Evolutionary conservation across 1,140 invertebrate genomes (phyloP).

Genomic region (Drosophila serrata): DNA sequence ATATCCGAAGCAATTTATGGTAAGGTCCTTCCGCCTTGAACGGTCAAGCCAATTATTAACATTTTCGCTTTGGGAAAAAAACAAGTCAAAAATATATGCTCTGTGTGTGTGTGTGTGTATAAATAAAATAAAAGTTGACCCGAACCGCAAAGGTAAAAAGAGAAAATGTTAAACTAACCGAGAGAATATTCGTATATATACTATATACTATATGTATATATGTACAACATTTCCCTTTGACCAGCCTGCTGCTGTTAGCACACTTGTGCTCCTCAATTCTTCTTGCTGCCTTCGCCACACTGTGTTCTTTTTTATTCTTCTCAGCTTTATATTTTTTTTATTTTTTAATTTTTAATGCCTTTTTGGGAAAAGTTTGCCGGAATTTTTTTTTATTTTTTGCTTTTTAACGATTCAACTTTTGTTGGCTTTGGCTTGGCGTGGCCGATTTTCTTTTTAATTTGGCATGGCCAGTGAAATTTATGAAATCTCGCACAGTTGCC

Average conservation of each 20-base stretch:
- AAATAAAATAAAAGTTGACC: constrained; percentile 29
- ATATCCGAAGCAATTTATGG: constrained; percentile 60
- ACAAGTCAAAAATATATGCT: constrained; percentile 9
- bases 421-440: constrained; percentile 42
- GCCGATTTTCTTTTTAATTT: constrained; percentile 60
- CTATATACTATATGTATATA: not conserved
- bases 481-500: constrained; percentile 65
- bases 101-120: not conserved
- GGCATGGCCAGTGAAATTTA: constrained; percentile 59
- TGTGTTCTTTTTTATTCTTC: constrained; percentile 10
- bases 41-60: constrained; percentile 57
- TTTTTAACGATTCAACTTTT: constrained; percentile 77
- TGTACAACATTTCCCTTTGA: constrained; percentile 24
- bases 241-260: constrained; percentile 27
- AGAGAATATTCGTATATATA: constrained; percentile 3
- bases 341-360: constrained; percentile 68
- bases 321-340: not conserved
- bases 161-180: constrained; percentile 27
- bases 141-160: constrained; percentile 40
- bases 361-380: constrained; percentile 64
- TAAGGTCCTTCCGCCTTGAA: constrained; percentile 51
- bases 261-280: constrained; percentile 18
- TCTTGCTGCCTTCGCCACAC: constrained; percentile 9
- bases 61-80: constrained; percentile 33
- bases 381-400: constrained; percentile 32